These are phyloP conservation scores for Aphidius gifuensis DNA, from an alignment of 1,140 invertebrate species.

Conservation along the genomic window DNA sequence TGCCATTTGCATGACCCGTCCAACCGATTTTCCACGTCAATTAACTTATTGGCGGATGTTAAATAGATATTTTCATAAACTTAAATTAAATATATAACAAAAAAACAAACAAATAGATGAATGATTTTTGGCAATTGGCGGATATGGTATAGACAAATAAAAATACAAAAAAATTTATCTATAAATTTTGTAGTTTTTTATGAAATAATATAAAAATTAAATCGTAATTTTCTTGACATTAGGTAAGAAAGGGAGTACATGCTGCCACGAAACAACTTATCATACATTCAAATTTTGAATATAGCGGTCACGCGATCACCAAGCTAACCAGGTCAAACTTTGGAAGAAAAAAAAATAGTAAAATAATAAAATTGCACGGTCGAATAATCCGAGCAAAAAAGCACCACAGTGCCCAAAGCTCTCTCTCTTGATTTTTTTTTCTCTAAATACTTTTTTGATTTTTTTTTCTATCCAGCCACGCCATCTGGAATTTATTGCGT, in stretches of 20 bases:
- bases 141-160: slow-evolving; percentile 16
- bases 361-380: slow-evolving; percentile 4
- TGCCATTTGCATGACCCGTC: slow-evolving; percentile 23
- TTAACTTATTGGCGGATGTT: slow-evolving; percentile 24
- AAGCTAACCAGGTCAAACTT: slow-evolving; percentile 17
- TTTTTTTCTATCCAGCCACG: neutral
- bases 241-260: slow-evolving; percentile 11
- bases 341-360: slow-evolving; percentile 4
- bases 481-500: too few relatives aligned
- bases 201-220: slow-evolving; percentile 14
- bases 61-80: slow-evolving; percentile 13
- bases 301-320: slow-evolving; percentile 22
- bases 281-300: slow-evolving; percentile 18
- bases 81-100: too few relatives aligned
- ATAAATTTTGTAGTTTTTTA: too few relatives aligned
- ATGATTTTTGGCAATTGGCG: slow-evolving; percentile 1
- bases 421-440: neutral
- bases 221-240: slow-evolving; percentile 13
- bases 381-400: neutral
- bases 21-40: slow-evolving; percentile 23
- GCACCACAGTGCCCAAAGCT: too few relatives aligned
- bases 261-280: slow-evolving; percentile 19
- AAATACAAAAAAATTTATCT: neutral
- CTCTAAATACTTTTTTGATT: neutral
- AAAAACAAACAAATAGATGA: too few relatives aligned